A percentile compares a stretch with the other conserved stretches of the same genome.
These are phyloP conservation scores for Toxotes lorentzi DNA, from an alignment of 2,797 vertebrate genomes.

Conservation along the genomic window DNA sequence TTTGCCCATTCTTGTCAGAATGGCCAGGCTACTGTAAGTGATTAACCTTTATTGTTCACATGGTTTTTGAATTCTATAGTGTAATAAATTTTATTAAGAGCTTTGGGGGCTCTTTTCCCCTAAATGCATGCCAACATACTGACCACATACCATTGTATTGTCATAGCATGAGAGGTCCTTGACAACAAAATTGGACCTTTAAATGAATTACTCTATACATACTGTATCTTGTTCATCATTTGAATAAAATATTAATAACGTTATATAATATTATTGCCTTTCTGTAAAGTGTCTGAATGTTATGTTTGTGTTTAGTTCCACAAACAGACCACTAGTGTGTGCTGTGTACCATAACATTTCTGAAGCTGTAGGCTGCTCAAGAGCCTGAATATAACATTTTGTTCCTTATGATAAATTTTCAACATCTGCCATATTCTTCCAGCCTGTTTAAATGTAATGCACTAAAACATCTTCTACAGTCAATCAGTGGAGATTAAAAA, in stretches of 20 bases:
- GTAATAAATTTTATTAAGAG: constrained; percentile 62
- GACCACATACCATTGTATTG: constrained; percentile 64
- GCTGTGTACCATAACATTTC: constrained; percentile 43
- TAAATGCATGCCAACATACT: constrained; percentile 83
- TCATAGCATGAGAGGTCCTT: constrained; percentile 76
- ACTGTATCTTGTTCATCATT: constrained; percentile 84
- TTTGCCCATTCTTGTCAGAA: constrained; percentile 56
- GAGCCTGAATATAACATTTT: constrained; percentile 7
- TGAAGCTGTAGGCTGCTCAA: not conserved
- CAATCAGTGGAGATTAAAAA: not conserved
- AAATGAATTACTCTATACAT: constrained; percentile 74
- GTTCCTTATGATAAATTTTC: not conserved
- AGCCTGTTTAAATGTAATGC: not conserved
- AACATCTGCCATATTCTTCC: not conserved
- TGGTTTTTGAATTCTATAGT: constrained; percentile 57
- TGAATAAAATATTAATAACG: constrained; percentile 78
- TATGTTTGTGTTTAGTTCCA: constrained; percentile 28
- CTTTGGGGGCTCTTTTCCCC: constrained; percentile 55
- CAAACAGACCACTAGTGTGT: constrained; percentile 55
- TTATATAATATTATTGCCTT: constrained; percentile 74
- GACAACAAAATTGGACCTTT: constrained; percentile 58
- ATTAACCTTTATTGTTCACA: constrained; percentile 58
- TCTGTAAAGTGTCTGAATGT: constrained; percentile 46
- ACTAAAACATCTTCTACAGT: not conserved
- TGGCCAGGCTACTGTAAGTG: constrained; percentile 52